Base-by-base conservation (phyloP, 2,113 vertebrate species). In the Tragulus kanchil region DNA sequence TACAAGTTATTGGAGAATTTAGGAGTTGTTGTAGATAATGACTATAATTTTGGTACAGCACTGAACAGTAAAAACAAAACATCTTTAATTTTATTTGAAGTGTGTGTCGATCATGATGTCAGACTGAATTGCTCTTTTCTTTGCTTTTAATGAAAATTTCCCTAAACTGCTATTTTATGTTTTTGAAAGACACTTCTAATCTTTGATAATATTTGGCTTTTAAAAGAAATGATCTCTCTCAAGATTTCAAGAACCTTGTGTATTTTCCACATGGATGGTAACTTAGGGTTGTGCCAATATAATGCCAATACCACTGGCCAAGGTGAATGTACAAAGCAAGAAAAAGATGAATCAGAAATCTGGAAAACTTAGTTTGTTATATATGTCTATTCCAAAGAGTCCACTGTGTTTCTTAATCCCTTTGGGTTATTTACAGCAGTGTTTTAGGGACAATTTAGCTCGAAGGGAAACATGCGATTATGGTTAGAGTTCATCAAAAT, bases 101-200 rank as follows among this genome's bases (percentile, higher is more conserved):
- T 78, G 0, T 65, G 0, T 79, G 50, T 89, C 82, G 94, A 25
- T 94, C 71, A 75, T 62, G 12, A 91, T 91, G 61, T 94, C 77
- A 93, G 23, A 71, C 71, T 95, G 21, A 97, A 94, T 86, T 96
- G n/a, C 7, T 88, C 42, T 94, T 96, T 93, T 56, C 26, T 89
- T 92, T 95, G 8, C 8, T 79, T 86, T 94, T 79, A 96, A 77
- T 94, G 56, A 56, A 95, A 95, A 96, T 94, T 73, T 61, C 6
- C 61, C 28, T 67, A 85, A 85, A 71, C 15, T 92, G 25, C 13
- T 91, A 5, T 65, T 92, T 64, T 94, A 82, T 85, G 8, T 82
- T 88, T 90, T 75, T 61, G 77, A 82, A 62, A 93, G 21, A 69
- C 71, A 67, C 21, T 92, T 75, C 23, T 71, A 31, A 1, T 96